Evolutionary conservation across 1,140 invertebrate species (phyloP), one percentile per base, ranked within the genome.

Genomic region (Manduca sexta): DNA sequence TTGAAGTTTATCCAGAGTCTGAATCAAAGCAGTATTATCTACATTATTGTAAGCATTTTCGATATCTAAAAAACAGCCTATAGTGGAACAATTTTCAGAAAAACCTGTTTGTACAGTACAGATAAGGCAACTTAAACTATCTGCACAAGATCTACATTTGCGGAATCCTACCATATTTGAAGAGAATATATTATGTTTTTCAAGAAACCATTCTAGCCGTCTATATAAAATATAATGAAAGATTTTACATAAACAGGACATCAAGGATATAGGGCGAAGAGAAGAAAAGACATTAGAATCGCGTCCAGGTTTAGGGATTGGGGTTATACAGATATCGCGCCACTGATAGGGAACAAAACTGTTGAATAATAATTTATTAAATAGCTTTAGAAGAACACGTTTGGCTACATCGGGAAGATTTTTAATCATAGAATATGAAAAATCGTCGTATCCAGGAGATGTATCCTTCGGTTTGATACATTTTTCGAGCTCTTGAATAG

Each of bases 381-480:
- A 47, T 21, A 17, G 26, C 30, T 1, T 10, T 30, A 26, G 40
- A 10, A 15, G 15, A 2, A 29, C 8, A 48, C 2, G 12, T 11
- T 31, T 40, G n/a, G 10, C 37, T 11, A 13, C 17, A 2, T 48
- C 16, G 0, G 46, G 46, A 16, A 48, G 33, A 3, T 18, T 0
- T 18, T 48, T 35, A 6, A 40, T 31, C 60, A 62, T 62, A 1
- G 45, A 52, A 31, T 54, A 62, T 5, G 60, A 47, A 26, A 62
- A 54, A 1, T 39, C 30, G 42, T 56, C 44, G 3, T 7, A 17
- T 31, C 60, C 60, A 29, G 51, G 40, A 13, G 60, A 41, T 21
- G 60, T 55, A 44, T 58, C 55, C 29, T 55, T 58, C 12, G 29
- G 8, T 48, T 55, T 55, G 11, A 55, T 48, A 49, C 45, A 46